phyloP scores from a whole-genome alignment of 2,888 invertebrate species.

The Corbicula japonica region DNA sequence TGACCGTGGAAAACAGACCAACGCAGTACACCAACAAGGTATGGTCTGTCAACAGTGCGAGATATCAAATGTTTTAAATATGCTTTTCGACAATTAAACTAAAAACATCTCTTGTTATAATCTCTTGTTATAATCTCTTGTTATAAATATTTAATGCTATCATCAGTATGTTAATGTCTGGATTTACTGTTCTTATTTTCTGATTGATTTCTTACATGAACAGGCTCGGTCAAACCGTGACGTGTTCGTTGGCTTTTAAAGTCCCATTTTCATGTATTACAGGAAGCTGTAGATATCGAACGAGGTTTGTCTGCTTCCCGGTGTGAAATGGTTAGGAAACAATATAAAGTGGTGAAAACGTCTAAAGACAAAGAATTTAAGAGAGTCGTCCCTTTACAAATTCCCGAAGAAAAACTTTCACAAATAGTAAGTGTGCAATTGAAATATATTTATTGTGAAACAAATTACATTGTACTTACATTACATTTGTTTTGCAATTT shows the following conservation, averaged over 20 bases:
- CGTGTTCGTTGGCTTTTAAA: neutral
- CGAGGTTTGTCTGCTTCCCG: conserved; percentile 2
- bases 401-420: neutral
- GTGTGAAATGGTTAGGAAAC: neutral
- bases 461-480: too few relatives aligned
- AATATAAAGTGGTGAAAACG: conserved; percentile 9
- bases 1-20: neutral
- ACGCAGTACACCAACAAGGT: conserved; percentile 13
- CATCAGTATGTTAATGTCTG: neutral
- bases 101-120: neutral
- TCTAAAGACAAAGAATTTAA: neutral
- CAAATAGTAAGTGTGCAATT: conserved; percentile 5
- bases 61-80: too few relatives aligned
- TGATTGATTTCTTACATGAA: neutral
- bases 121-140: neutral
- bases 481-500: neutral
- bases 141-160: neutral
- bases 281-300: conserved; percentile 14
- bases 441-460: neutral
- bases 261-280: neutral
- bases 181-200: neutral
- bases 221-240: neutral
- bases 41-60: too few relatives aligned
- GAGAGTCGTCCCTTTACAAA: conserved; percentile 10
- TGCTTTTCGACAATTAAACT: too few relatives aligned